Evolutionary conservation across 2,888 invertebrate genomes (phyloP), one percentile per base, ranked within the genome.

Genomic region (Caenorhabditis sp.): DNA sequence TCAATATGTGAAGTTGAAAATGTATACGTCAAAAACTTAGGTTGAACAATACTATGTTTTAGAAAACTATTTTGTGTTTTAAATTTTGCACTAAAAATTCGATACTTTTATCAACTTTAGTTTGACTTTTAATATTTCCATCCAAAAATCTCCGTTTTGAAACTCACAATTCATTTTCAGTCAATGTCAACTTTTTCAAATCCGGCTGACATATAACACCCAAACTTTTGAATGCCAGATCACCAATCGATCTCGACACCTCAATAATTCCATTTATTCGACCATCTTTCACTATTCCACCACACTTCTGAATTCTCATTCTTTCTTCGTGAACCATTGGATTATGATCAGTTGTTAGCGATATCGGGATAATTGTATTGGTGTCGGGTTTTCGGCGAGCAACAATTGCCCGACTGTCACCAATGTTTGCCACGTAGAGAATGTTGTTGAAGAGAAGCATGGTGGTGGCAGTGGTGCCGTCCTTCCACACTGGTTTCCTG

Each of bases 401-500:
- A 38, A 1, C 67, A 38, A 43, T 43, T 17, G 43, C 43, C 5
- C 43, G 43, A 71, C 90, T 90, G 76, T 90, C 90, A 27, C 90
- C 90, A 26, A 90, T 83, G 80, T 90, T 90, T 17, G 90, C 89
- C 36, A 90, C 89, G 80, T 89, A 90, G 59, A 90, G 76, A 1
- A 87, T 88, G 66, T 90, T 88, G 76, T 90, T 89, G 23, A 90
- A 76, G n/a, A 88, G 83, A 20, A 90, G 82, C 27, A 90, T 85
- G 26, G 88, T 85, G n/a, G 89, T 89, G 0, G 89, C 90, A 26
- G 90, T 90, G 0, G 89, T 88, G 1, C 90, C 90, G 84, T 90
- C 90, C 78, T 90, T 90, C 90, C 90, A 90, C 1, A 88, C 84
- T n/a, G 90, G 90, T 73, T 89, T 90, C 38, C 90, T 90, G 76